Evolutionary conservation across 1,140 invertebrate genomes (phyloP).

Genomic region (Trigoniulus corallinus): DNA sequence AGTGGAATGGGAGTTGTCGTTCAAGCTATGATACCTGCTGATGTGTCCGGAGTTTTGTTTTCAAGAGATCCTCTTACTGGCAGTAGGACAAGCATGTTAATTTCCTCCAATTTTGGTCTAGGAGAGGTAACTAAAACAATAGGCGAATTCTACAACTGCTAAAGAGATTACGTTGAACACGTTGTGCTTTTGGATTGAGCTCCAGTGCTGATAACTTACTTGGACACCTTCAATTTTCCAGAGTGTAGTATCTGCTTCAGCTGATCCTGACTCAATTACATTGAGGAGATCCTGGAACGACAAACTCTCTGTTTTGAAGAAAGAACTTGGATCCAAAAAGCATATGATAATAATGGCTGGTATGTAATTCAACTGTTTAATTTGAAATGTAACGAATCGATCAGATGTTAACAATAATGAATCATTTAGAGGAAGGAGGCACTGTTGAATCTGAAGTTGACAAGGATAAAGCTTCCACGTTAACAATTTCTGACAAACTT

Average conservation of each 20-base stretch:
- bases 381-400: not conserved
- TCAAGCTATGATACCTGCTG: slow-evolving; percentile 52
- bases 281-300: slow-evolving; percentile 32
- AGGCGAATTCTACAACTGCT: too few relatives aligned
- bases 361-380: not conserved
- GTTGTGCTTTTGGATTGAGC: not conserved
- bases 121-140: slow-evolving; percentile 50
- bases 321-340: slow-evolving; percentile 37
- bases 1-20: slow-evolving; percentile 61
- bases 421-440: not conserved
- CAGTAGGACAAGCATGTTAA: slow-evolving; percentile 42
- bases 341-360: not conserved
- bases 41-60: slow-evolving; percentile 60
- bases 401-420: not conserved
- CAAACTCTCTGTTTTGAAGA: slow-evolving; percentile 29
- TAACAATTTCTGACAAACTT: not conserved
- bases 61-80: slow-evolving; percentile 52
- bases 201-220: not conserved
- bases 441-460: not conserved
- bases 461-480: not conserved
- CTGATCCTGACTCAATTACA: slow-evolving; percentile 53
- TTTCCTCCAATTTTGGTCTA: slow-evolving; percentile 62
- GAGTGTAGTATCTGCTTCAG: slow-evolving; percentile 54
- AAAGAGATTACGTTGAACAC: not conserved
- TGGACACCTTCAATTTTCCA: too few relatives aligned